phyloP scores from a whole-genome alignment of 2,797 vertebrate genomes.

The Coccyzus lansbergi region DNA sequence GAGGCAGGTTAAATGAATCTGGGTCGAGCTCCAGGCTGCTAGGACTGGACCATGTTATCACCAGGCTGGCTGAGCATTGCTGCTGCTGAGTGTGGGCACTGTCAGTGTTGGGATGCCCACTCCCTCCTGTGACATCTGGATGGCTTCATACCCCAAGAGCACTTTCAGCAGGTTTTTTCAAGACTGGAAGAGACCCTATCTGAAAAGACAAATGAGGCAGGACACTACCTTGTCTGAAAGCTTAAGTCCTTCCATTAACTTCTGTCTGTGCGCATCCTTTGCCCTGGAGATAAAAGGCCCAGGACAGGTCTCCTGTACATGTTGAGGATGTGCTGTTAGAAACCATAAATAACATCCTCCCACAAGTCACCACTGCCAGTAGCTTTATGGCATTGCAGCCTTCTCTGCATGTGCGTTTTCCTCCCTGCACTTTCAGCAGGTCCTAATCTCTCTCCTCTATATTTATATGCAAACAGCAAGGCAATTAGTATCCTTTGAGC shows the following conservation, averaged over 20 bases:
- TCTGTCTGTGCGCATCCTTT: neutral
- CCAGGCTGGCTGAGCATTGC: fast-evolving
- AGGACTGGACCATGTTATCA: neutral
- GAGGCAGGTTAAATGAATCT: neutral
- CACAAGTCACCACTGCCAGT: neutral
- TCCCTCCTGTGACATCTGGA: neutral
- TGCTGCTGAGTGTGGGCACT: fast-evolving
- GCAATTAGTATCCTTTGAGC: conserved; percentile 26
- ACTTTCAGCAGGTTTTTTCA: neutral
- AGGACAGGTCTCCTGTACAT: neutral
- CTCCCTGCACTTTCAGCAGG: neutral
- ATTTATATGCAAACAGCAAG: conserved; percentile 43
- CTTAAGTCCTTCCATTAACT: neutral
- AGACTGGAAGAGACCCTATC: neutral
- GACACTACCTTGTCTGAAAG: neutral
- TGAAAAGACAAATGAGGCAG: neutral
- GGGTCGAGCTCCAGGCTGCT: neutral
- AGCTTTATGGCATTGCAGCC: neutral
- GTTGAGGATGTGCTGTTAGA: neutral
- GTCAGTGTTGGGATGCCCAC: neutral
- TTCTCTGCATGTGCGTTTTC: neutral
- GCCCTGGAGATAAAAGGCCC: neutral
- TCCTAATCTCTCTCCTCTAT: conserved; percentile 19
- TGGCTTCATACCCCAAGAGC: neutral
- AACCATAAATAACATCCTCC: neutral